Conservation (phyloP, 1,140 invertebrate species). For the Cherax destructor region DNA sequence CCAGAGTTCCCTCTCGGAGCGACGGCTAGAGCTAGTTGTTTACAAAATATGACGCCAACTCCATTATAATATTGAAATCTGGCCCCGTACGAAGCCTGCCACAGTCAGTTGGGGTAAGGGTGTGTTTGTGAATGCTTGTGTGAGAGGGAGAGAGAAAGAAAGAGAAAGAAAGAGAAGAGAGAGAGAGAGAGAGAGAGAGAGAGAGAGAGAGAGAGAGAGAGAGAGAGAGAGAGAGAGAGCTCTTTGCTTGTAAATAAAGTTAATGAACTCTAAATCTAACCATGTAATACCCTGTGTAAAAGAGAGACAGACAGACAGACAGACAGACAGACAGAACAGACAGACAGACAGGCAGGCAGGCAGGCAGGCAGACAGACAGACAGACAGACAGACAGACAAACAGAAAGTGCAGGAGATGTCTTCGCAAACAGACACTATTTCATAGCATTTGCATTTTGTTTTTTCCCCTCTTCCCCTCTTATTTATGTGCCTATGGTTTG, state of each 20-base stretch:
- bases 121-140: not conserved
- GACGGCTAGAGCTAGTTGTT: slow-evolving; percentile 54
- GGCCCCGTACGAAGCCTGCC: slow-evolving; percentile 51
- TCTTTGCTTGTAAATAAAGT: too few relatives aligned
- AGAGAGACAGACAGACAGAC: not conserved
- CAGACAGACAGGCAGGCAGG: not conserved
- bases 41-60: slow-evolving; percentile 70
- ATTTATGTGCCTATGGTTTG: too few relatives aligned
- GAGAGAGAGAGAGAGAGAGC: not conserved
- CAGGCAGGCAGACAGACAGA: too few relatives aligned
- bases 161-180: not conserved
- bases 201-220: not conserved
- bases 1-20: slow-evolving; percentile 9
- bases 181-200: not conserved
- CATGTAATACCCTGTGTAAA: too few relatives aligned
- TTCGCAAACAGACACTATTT: not conserved
- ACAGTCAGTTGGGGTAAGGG: not conserved
- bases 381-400: not conserved
- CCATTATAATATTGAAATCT: slow-evolving; percentile 70
- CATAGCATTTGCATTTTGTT: too few relatives aligned
- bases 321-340: not conserved
- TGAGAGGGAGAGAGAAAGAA: not conserved
- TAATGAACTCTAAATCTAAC: too few relatives aligned
- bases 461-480: too few relatives aligned
- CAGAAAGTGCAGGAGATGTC: not conserved